These are phyloP conservation scores for Drosophila dives DNA, from an alignment of 2,888 invertebrate species.

Conservation along the genomic window DNA sequence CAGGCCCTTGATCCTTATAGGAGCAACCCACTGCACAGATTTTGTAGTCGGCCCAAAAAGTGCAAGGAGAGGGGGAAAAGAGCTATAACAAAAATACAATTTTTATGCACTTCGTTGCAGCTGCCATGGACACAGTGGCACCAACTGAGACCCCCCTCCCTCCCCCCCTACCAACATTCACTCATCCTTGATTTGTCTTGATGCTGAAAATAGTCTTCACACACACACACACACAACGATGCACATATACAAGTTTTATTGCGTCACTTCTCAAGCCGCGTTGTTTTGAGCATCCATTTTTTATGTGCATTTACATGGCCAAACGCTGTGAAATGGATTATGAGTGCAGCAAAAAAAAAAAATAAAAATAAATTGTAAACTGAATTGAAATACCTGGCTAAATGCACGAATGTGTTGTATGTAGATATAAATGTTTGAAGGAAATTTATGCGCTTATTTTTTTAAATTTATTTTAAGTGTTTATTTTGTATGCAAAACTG, in stretches of 20 bases:
- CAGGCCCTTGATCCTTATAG: conserved; percentile 57
- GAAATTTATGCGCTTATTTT: neutral
- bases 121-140: conserved; percentile 50
- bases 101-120: conserved; percentile 69
- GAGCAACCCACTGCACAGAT: conserved; percentile 27
- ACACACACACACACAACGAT: neutral
- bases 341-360: conserved; percentile 4
- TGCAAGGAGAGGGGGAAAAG: neutral
- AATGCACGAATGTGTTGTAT: neutral
- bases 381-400: conserved; percentile 1
- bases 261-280: conserved; percentile 54
- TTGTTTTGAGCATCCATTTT: conserved; percentile 23
- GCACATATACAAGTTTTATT: conserved; percentile 35
- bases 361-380: neutral
- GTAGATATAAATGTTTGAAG: neutral
- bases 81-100: conserved; percentile 39
- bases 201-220: conserved; percentile 57
- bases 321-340: conserved; percentile 15
- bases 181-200: conserved; percentile 55
- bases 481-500: neutral
- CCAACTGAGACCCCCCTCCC: conserved; percentile 24
- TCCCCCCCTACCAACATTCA: neutral
- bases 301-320: neutral
- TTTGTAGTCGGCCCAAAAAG: conserved; percentile 30
- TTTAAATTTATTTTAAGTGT: neutral